Evolutionary conservation across 1,140 invertebrate genomes (phyloP), one percentile per base, ranked within the genome.

Genomic region (Drosophila obscura): DNA sequence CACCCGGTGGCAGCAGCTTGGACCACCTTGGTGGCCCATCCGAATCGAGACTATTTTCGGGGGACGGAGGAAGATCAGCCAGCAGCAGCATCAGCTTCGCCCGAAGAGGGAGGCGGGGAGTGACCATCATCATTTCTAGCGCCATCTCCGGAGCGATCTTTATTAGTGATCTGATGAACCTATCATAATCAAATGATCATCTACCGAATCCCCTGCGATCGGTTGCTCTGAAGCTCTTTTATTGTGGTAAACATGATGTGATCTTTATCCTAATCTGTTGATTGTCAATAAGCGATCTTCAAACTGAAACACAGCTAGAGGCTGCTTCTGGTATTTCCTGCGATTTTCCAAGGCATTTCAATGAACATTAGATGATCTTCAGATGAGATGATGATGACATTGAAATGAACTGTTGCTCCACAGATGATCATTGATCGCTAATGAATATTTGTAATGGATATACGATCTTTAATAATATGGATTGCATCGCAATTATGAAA

Each of bases 11-110:
- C 68, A 62, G 71, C 80, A 81, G 63, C 69, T 69, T 57, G 77
- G 81, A 85, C 81, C 81, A 85, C 81, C 82, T 85, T 85, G 77
- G 75, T 64, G 63, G 82, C 60, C 31, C 31, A 41, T 49, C 45
- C 55, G 41, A 65, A 50, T 45, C 62, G 44, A 35, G 57, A 61
- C 65, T 59, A 67, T 59, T 59, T 67, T 53, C 11, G 35, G 35
- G 35, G 35, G 11, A 39, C 35, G 11, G 11, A 39, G 4, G 35
- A 39, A 8, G 35, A 64, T 63, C 4, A 1, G 5, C 31, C 45
- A 19, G 26, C 15, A 5, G 5, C n/a, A 31, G 24, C 43, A 56
- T 6, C 16, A 41, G 52, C n/a, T n/a, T n/a, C 26, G 15, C 9
- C 28, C 62, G 9, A 13, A 11, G 16, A 16, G 5, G 31, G 45